phyloP scores from a whole-genome alignment of 64 coral and sea anemone species.

The Porites australiensis region DNA sequence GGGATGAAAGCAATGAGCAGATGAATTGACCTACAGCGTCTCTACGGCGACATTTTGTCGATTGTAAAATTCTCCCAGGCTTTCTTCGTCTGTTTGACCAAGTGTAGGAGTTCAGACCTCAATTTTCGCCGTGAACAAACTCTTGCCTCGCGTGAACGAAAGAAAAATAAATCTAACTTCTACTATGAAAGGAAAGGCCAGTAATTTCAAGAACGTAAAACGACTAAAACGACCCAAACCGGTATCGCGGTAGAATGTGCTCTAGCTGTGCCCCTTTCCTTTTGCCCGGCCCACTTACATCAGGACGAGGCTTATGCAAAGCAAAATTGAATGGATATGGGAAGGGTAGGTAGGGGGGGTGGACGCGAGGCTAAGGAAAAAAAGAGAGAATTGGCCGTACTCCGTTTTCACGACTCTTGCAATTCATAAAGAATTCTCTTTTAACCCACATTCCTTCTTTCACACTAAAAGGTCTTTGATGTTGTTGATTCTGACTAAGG shows the following conservation, averaged over 20 bases:
- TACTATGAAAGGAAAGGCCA: background rate
- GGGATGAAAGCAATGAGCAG: background rate
- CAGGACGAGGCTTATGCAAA: slow-evolving; percentile 13
- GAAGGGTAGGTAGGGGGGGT: background rate
- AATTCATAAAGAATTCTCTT: too few relatives aligned
- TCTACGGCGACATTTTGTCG: background rate
- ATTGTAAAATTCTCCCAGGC: background rate
- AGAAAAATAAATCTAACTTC: background rate
- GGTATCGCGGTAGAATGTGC: background rate
- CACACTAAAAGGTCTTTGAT: too few relatives aligned
- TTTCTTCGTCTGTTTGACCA: background rate
- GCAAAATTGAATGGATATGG: background rate
- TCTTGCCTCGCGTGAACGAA: background rate
- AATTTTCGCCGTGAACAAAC: background rate
- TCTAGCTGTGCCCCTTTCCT: slow-evolving; percentile 20
- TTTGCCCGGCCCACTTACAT: slow-evolving; percentile 25
- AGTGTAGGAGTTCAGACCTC: background rate
- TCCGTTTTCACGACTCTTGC: too few relatives aligned
- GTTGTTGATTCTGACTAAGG: too few relatives aligned
- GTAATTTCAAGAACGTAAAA: slow-evolving; percentile 3
- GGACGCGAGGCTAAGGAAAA: too few relatives aligned
- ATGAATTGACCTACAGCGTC: background rate
- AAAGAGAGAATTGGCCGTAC: too few relatives aligned
- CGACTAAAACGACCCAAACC: background rate
- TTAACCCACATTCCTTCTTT: too few relatives aligned